Conservation (phyloP, 2,888 invertebrate genomes). For the Coleophora flavipennella region DNA sequence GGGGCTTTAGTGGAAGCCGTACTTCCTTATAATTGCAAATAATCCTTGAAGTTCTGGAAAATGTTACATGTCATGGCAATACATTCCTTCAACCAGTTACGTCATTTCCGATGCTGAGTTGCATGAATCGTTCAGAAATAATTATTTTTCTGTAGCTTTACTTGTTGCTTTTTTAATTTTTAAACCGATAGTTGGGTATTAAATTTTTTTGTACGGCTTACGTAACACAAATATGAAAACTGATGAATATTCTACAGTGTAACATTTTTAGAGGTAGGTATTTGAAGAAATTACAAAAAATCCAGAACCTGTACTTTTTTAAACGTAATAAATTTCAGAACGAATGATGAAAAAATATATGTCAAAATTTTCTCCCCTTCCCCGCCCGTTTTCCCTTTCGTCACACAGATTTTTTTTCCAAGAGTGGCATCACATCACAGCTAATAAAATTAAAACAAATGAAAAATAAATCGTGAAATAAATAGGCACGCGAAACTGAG, state of each 20-base stretch:
- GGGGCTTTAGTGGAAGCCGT: too few relatives aligned
- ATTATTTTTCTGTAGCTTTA: not conserved
- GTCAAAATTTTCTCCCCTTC: constrained; percentile 21
- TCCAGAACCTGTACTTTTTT: not conserved
- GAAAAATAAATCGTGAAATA: constrained; percentile 15
- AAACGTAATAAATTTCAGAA: not conserved
- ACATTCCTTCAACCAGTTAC: constrained; percentile 9
- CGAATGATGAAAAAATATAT: constrained; percentile 18
- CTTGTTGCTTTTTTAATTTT: too few relatives aligned
- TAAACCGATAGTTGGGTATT: too few relatives aligned
- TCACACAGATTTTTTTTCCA: constrained; percentile 9
- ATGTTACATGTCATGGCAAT: constrained; percentile 5
- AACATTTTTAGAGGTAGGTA: not conserved
- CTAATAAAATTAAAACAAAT: constrained; percentile 30
- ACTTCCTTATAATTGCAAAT: too few relatives aligned
- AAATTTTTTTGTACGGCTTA: not conserved
- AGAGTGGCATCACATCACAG: too few relatives aligned
- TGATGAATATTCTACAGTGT: not conserved
- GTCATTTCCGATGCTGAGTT: constrained; percentile 10
- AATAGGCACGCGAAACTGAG: constrained; percentile 18
- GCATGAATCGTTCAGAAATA: constrained; percentile 22
- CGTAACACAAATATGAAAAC: not conserved
- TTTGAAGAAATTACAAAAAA: not conserved
- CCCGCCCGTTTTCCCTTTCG: constrained; percentile 16
- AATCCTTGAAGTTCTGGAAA: not conserved